These are phyloP conservation scores for Takifugu flavidus DNA, from an alignment of 2,113 vertebrate species.

Conservation along the genomic window DNA sequence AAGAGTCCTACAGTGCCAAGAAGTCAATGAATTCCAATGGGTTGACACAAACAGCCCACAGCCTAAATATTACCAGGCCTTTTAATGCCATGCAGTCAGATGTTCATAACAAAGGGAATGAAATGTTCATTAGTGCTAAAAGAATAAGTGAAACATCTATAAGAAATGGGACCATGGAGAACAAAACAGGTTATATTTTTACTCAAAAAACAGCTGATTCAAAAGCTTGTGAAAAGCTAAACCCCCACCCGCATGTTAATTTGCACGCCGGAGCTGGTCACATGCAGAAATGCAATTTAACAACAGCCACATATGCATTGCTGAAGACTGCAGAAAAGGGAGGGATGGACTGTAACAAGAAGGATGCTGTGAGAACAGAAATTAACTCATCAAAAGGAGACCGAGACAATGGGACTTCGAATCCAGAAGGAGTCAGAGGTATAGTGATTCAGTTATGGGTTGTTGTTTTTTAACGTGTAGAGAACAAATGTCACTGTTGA, in stretches of 20 bases:
- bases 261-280: neutral
- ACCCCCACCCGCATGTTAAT: slow-evolving; percentile 3
- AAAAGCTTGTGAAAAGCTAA: neutral
- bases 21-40: slow-evolving; percentile 39
- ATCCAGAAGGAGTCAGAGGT: slow-evolving; percentile 24
- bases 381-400: neutral
- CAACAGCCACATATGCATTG: neutral
- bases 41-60: neutral
- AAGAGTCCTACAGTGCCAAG: slow-evolving; percentile 55
- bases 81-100: neutral
- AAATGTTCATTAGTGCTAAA: neutral
- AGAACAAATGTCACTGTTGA: no score
- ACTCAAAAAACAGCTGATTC: slow-evolving; percentile 14
- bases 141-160: neutral
- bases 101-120: neutral
- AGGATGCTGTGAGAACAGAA: neutral
- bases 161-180: neutral
- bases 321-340: neutral
- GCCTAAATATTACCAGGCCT: neutral
- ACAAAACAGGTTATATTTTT: slow-evolving; percentile 28
- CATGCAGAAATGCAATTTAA: neutral
- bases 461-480: neutral
- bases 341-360: neutral
- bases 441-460: neutral
- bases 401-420: neutral